These are phyloP conservation scores for Heteromormyrus szaboi DNA, from an alignment of 2,797 vertebrate species.

Conservation along the genomic window DNA sequence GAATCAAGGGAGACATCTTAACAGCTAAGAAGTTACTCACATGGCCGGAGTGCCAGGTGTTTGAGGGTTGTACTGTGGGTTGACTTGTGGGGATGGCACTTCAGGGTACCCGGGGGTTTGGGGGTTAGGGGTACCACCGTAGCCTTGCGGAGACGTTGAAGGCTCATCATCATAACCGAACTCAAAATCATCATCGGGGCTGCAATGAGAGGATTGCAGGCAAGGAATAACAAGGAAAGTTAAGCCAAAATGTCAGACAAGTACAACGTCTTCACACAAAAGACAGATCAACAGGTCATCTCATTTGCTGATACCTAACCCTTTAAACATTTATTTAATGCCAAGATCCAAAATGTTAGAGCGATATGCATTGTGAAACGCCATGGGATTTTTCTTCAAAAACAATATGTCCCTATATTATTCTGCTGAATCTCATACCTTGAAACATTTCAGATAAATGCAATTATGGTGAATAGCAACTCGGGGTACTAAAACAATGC, in stretches of 20 bases:
- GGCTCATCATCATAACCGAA: constrained; percentile 87
- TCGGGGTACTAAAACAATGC: background rate
- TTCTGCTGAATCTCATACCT: background rate
- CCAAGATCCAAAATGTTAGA: background rate
- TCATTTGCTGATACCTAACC: background rate
- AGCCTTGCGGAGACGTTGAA: constrained; percentile 87
- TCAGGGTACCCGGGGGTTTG: constrained; percentile 92
- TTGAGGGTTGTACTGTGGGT: constrained; percentile 90
- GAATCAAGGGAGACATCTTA: background rate
- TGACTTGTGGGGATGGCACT: constrained; percentile 86
- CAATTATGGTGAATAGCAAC: background rate
- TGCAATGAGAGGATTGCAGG: constrained; percentile 35
- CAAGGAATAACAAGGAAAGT: background rate
- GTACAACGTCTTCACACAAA: background rate
- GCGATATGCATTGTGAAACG: background rate
- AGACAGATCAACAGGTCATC: background rate
- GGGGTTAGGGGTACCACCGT: constrained; percentile 84
- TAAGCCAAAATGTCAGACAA: background rate
- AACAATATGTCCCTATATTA: background rate
- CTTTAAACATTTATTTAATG: background rate
- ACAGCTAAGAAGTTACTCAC: constrained; percentile 59
- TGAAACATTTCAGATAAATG: background rate
- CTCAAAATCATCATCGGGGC: constrained; percentile 86
- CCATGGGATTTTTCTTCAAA: background rate
- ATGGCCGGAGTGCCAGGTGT: constrained; percentile 89